phyloP scores from a whole-genome alignment of 2,113 vertebrate genomes.

The Microcebus tavaratra region DNA sequence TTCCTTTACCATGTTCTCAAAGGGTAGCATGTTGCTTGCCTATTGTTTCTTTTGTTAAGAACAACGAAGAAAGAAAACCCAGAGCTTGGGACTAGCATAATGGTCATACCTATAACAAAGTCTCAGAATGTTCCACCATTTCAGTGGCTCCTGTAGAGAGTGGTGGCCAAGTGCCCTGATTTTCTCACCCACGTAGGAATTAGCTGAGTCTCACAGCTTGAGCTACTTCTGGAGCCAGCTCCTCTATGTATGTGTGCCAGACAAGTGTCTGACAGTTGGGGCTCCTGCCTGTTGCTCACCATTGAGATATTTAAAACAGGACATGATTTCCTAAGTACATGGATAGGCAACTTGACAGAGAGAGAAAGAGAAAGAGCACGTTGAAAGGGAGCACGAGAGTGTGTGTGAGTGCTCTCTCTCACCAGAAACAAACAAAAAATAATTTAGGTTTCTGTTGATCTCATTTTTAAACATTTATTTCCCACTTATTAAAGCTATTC shows the following conservation, averaged over 20 bases:
- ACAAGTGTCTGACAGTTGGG: slow-evolving; percentile 61
- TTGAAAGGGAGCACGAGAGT: too few species aligned
- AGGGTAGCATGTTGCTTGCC: neutral
- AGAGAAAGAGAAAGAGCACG: neutral
- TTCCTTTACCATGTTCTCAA: neutral
- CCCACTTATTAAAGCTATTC: neutral
- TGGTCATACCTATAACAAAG: neutral
- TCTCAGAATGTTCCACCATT: neutral
- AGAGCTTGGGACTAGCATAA: neutral
- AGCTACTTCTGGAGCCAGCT: slow-evolving; percentile 27
- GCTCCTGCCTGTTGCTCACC: slow-evolving; percentile 65
- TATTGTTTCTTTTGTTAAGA: neutral
- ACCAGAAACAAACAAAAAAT: slow-evolving; percentile 14
- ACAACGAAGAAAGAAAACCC: neutral
- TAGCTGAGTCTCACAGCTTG: slow-evolving; percentile 54
- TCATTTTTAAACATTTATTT: slow-evolving; percentile 19
- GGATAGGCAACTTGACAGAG: neutral
- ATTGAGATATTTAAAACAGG: slow-evolving; percentile 63
- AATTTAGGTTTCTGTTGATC: neutral
- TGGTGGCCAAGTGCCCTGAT: slow-evolving; percentile 42
- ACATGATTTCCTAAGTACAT: slow-evolving; percentile 43
- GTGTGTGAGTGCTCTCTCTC: neutral
- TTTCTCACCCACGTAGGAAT: slow-evolving; percentile 53
- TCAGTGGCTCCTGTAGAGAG: neutral
- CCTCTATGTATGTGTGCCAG: slow-evolving; percentile 56